Percentiles rank a stretch among this genome's conserved stretches.
These are phyloP conservation scores for Drepana arcuata DNA, from an alignment of 1,140 invertebrate genomes.

Conservation along the genomic window DNA sequence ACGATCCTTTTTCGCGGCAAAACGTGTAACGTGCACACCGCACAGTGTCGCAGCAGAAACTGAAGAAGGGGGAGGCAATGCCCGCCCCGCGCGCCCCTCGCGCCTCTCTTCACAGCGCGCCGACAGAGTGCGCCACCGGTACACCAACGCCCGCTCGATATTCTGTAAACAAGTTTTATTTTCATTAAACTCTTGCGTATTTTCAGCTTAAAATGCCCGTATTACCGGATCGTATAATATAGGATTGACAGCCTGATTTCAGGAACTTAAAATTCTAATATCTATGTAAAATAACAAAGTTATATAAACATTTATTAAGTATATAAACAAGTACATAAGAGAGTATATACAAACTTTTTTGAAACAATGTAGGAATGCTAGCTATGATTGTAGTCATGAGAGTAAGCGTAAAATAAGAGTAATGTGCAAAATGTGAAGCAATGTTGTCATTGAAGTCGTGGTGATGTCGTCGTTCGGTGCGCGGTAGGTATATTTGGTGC, in stretches of 20 bases:
- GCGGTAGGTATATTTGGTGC: slow-evolving; percentile 53
- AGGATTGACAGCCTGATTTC: too few relatives aligned
- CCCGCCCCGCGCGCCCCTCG: slow-evolving; percentile 30
- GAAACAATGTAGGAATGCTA: too few relatives aligned
- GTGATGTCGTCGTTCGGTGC: slow-evolving; percentile 12
- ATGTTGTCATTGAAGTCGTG: slow-evolving; percentile 26
- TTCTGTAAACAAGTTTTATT: slow-evolving; percentile 67
- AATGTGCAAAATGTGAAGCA: slow-evolving; percentile 17
- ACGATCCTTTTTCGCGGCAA: slow-evolving; percentile 26
- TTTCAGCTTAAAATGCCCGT: slow-evolving; percentile 28
- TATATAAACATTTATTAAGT: slow-evolving; percentile 13
- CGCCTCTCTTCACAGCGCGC: slow-evolving; percentile 34
- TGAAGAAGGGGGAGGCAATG: slow-evolving; percentile 61
- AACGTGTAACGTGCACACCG: slow-evolving; percentile 34
- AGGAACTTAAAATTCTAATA: too few relatives aligned
- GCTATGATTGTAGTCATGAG: too few relatives aligned
- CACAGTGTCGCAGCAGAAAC: slow-evolving; percentile 35
- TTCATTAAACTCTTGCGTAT: slow-evolving; percentile 37
- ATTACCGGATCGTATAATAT: too few relatives aligned
- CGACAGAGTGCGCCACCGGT: slow-evolving; percentile 60
- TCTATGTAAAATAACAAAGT: too few relatives aligned
- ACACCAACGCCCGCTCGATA: slow-evolving; percentile 59
- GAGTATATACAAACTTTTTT: slow-evolving; percentile 20
- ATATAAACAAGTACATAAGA: slow-evolving; percentile 14
- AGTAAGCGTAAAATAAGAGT: slow-evolving; percentile 13